Evolutionary conservation across 2,888 invertebrate genomes (phyloP).

Genomic region (Sphecodes monilicornis): DNA sequence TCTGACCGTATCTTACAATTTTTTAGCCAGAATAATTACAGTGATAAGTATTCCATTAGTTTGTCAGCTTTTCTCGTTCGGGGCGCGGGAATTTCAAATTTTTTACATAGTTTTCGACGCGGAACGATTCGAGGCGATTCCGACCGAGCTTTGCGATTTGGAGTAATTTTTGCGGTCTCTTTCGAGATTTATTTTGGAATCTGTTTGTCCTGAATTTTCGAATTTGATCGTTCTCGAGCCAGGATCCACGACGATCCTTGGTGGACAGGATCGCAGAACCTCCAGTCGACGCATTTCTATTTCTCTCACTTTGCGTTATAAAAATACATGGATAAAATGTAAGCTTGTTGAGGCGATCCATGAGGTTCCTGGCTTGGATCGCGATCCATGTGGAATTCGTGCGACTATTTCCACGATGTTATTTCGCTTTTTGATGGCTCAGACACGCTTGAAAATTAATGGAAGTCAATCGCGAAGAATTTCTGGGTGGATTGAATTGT

Average conservation of each 20-base stretch:
- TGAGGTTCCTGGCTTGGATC: conserved; percentile 27
- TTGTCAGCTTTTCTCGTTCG: neutral
- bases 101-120: conserved; percentile 34
- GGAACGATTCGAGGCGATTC: conserved; percentile 52
- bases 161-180: neutral
- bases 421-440: neutral
- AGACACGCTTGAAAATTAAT: neutral
- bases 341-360: conserved; percentile 38
- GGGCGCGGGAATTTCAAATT: neutral
- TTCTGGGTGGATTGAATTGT: neutral
- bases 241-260: conserved; percentile 3
- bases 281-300: conserved; percentile 15
- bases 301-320: conserved; percentile 54
- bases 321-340: conserved; percentile 65
- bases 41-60: neutral
- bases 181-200: neutral
- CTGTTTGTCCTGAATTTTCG: neutral
- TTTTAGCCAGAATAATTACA: too few relatives aligned
- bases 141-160: neutral
- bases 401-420: neutral
- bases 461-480: neutral
- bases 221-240: neutral
- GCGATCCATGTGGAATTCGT: neutral
- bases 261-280: neutral
- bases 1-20: too few relatives aligned